Evolutionary conservation across 2,888 invertebrate species (phyloP).

Genomic region (Nemotelus nigrinus): DNA sequence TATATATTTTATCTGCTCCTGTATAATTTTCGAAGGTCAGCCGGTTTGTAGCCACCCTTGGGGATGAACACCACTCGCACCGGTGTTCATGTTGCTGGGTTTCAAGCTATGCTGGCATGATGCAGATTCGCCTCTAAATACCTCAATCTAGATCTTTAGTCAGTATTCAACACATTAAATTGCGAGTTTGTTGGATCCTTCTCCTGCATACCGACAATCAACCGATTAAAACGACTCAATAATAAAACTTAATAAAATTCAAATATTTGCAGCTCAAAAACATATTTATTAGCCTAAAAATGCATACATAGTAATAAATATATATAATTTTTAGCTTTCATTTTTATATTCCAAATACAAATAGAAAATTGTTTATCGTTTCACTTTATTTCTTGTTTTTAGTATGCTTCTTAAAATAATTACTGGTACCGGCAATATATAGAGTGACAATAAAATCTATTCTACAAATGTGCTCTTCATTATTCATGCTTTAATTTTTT

Average conservation of each 20-base stretch:
- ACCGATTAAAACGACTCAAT: no score
- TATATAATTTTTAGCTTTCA: constrained; percentile 44
- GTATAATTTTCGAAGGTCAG: no score
- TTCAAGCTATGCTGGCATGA: no score
- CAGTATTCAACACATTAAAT: no score
- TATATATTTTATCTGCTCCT: no score
- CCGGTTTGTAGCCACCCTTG: no score
- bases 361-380: constrained; percentile 41
- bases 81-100: no score
- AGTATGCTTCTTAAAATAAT: constrained; percentile 41
- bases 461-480: constrained; percentile 41
- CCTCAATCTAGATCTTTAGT: no score
- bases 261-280: constrained; percentile 47
- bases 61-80: no score
- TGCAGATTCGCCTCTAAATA: no score
- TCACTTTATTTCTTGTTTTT: constrained; percentile 1
- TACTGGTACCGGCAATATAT: constrained; percentile 42
- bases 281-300: constrained; percentile 50
- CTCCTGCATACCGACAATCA: no score
- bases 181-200: no score
- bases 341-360: constrained; percentile 38
- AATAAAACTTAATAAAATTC: background rate
- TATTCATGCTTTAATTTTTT: background rate
- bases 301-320: constrained; percentile 51
- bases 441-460: constrained; percentile 43